Conservation (phyloP, 2,113 vertebrate genomes). For the Hydropotes inermis region DNA sequence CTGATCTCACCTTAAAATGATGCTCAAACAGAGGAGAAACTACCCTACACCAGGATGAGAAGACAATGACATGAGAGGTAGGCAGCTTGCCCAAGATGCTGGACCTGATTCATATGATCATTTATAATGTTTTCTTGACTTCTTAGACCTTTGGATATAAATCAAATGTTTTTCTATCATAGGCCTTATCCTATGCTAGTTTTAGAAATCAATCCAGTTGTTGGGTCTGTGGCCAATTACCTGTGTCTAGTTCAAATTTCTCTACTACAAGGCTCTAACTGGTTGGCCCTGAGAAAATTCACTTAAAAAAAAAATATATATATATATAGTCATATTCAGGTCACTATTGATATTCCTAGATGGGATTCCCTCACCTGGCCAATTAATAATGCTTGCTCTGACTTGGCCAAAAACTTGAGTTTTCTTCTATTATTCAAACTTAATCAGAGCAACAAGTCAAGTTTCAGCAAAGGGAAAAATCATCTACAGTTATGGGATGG, state of each 20-base stretch:
- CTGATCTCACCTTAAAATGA: not conserved
- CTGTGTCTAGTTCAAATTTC: not conserved
- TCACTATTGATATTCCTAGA: not conserved
- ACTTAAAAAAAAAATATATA: not conserved
- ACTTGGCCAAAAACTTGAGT: not conserved
- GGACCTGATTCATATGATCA: not conserved
- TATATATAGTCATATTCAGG: not conserved
- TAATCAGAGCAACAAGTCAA: not conserved
- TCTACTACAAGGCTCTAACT: not conserved
- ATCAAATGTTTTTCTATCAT: not conserved
- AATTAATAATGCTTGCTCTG: not conserved
- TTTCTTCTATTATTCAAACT: not conserved
- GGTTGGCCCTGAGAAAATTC: not conserved
- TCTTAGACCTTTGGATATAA: not conserved
- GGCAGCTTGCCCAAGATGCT: not conserved
- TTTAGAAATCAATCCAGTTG: not conserved
- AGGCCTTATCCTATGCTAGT: not conserved
- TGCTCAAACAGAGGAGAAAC: not conserved
- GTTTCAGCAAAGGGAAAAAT: too few species aligned
- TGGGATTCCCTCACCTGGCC: not conserved
- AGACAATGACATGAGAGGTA: not conserved
- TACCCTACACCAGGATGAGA: not conserved
- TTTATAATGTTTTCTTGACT: not conserved
- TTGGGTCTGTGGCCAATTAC: not conserved
- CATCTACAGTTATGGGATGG: too few species aligned